phyloP scores from a whole-genome alignment of 2,888 invertebrate genomes.

The Lycia hirtaria region DNA sequence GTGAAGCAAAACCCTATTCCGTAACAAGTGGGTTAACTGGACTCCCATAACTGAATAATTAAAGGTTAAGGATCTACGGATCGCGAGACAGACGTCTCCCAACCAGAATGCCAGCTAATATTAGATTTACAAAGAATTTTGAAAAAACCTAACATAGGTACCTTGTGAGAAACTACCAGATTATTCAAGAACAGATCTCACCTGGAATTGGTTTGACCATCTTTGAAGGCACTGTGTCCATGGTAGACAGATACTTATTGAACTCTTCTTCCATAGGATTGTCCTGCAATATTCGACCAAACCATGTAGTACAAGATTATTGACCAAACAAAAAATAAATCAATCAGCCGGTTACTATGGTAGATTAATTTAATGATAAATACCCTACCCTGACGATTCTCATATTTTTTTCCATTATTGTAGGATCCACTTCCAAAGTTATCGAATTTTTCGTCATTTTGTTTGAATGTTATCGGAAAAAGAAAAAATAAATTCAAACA shows the following conservation, averaged over 20 bases:
- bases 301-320: no score
- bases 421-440: conserved; percentile 86
- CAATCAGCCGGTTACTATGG: no score
- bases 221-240: conserved; percentile 83
- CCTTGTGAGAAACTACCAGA: background rate
- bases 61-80: no score
- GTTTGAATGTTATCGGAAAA: conserved; percentile 48
- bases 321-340: background rate
- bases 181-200: conserved; percentile 55
- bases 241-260: conserved; percentile 81
- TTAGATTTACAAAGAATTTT: no score
- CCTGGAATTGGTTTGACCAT: conserved; percentile 89
- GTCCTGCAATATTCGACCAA: conserved; percentile 64
- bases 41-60: no score
- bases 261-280: conserved; percentile 86
- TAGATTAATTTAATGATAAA: no score
- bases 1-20: no score
- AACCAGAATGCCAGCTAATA: no score
- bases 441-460: conserved; percentile 79
- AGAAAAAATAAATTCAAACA: background rate
- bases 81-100: no score
- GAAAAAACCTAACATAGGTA: no score
- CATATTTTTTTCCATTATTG: conserved; percentile 86
- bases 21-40: no score
- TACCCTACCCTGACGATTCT: conserved; percentile 68